A percentile compares a stretch with the other conserved stretches of the same genome.
phyloP scores from a whole-genome alignment of 2,113 vertebrate genomes.

The Corythornis vintsioides region DNA sequence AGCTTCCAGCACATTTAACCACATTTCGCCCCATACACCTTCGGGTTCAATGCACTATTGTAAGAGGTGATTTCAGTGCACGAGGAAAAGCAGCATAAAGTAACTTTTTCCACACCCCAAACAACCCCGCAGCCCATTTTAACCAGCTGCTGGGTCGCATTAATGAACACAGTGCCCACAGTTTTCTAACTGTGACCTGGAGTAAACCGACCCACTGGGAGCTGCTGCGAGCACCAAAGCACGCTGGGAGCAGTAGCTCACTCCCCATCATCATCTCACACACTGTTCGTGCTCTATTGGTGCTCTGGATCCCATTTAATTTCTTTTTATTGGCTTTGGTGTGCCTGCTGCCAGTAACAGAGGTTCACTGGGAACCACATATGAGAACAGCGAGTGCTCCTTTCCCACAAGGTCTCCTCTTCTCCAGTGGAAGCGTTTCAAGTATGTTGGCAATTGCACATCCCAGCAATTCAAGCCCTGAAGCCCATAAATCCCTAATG shows the following conservation, averaged over 20 bases:
- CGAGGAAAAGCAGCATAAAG: background rate
- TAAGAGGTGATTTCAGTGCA: background rate
- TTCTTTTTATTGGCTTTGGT: constrained; percentile 1
- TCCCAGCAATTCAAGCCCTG: background rate
- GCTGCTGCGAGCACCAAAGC: background rate
- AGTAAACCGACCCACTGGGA: background rate
- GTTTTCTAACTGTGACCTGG: background rate
- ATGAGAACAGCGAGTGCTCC: constrained; percentile 15
- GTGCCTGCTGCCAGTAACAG: background rate
- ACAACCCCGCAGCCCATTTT: background rate
- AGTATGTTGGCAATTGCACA: constrained; percentile 19
- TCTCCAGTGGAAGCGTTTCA: constrained; percentile 40
- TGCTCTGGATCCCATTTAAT: background rate
- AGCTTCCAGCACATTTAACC: background rate
- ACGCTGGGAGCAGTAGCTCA: rapidly evolving
- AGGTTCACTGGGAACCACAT: background rate
- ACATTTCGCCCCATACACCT: background rate
- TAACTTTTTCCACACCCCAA: background rate
- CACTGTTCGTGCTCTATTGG: background rate
- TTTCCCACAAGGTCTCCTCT: constrained; percentile 60
- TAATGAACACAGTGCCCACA: background rate
- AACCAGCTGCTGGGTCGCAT: rapidly evolving
- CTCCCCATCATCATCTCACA: background rate
- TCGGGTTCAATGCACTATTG: rapidly evolving
- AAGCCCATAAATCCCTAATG: constrained; percentile 52